Evolutionary conservation across 2,797 vertebrate species (phyloP).

Genomic region (Vespertilio murinus): DNA sequence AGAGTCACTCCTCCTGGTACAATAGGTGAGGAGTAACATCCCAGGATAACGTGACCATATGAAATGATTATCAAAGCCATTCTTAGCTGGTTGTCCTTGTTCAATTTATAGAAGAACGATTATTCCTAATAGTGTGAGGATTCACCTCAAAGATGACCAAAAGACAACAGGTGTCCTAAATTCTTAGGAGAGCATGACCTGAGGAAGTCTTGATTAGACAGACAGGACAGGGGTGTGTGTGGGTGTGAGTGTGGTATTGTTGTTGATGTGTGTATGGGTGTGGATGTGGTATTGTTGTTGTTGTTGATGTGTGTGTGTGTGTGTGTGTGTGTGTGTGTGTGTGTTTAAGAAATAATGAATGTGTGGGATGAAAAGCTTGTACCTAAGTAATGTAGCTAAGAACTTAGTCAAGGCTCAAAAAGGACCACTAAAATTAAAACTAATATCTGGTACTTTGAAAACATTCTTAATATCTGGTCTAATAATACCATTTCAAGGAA

Average conservation of each 20-base stretch:
- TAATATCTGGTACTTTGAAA: neutral
- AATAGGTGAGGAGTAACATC: neutral
- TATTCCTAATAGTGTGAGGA: neutral
- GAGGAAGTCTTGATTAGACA: neutral
- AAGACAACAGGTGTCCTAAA: neutral
- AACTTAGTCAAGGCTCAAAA: neutral
- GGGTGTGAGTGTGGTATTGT: neutral
- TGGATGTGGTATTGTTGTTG: neutral
- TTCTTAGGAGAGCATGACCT: neutral
- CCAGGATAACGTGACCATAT: neutral
- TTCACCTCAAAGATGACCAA: neutral
- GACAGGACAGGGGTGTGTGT: neutral
- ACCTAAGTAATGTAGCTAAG: neutral
- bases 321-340: neutral
- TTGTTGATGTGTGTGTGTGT: no score
- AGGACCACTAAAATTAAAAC: constrained; percentile 26
- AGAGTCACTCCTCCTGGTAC: neutral
- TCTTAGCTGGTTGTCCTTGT: neutral
- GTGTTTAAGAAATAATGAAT: neutral
- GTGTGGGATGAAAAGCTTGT: neutral
- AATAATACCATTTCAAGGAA: neutral
- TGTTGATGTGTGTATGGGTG: no score
- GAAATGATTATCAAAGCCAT: neutral
- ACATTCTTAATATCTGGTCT: neutral
- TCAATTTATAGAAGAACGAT: neutral